Evolutionary conservation across 1,140 invertebrate genomes (phyloP).

Genomic region (Lordiphosa clarofinis): DNA sequence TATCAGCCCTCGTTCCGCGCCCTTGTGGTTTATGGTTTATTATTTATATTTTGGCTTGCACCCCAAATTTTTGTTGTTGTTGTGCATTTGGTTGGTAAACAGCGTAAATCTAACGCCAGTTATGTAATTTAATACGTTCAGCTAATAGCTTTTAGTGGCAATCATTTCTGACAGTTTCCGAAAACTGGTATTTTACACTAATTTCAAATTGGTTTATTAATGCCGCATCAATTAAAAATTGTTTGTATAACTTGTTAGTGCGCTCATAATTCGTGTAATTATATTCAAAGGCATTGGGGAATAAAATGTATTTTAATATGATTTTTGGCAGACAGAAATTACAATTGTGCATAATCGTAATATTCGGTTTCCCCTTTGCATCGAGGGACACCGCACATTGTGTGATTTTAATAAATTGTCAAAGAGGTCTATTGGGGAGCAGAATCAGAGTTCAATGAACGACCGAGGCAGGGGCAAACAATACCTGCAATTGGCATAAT

Average conservation of each 20-base stretch:
- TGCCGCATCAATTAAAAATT: constrained; percentile 53
- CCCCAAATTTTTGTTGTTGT: constrained; percentile 17
- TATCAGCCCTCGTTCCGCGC: not conserved
- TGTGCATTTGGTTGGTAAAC: constrained; percentile 44
- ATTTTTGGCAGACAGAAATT: constrained; percentile 27
- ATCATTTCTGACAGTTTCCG: constrained; percentile 49
- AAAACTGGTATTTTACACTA: not conserved
- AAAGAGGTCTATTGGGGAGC: not conserved
- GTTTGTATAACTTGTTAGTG: constrained; percentile 24
- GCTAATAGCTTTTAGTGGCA: constrained; percentile 60
- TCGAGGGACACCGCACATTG: not conserved
- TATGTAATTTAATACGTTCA: constrained; percentile 61
- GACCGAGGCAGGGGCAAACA: not conserved
- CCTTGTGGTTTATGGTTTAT: constrained; percentile 29
- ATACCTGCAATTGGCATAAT: constrained; percentile 4
- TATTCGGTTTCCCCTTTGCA: too few species aligned
- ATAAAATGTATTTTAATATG: constrained; percentile 20
- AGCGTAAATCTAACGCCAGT: constrained; percentile 39
- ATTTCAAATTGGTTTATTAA: constrained; percentile 47
- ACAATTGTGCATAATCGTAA: not conserved
- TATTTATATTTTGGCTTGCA: constrained; percentile 54
- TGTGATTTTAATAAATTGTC: constrained; percentile 1
- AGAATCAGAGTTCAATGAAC: not conserved
- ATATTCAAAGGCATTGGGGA: constrained; percentile 32
- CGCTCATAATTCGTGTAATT: constrained; percentile 40